Base-by-base conservation (phyloP, 2,888 invertebrate genomes). In the Dilophus febrilis region DNA sequence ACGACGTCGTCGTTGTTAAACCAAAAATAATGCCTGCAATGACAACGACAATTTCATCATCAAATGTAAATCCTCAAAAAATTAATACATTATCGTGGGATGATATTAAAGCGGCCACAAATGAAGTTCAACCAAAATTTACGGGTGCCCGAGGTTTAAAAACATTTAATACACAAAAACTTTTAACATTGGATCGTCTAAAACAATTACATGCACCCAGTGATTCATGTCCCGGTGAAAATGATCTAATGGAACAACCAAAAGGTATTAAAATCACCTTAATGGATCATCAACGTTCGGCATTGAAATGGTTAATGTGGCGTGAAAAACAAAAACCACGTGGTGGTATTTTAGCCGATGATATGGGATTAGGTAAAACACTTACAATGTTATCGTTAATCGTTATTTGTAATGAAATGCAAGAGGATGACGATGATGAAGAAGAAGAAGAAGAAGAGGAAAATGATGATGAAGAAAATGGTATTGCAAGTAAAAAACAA, bases 241-340 rank as follows among this genome's bases (percentile, higher is more conserved):
- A 69, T 42, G 62, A 68, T 10, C 54, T 64, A 19, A 31, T 31
- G 6, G 32, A 32, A n/a, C 32, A 32, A 16, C 84, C 85, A 0
- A 52, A 54, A 22, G 75, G 73, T 0, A 56, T 91, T 1, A 69
- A 64, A 51, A 67, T 83, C 0, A 45, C 61, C 8, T 64, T 94
- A 4, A 81, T 90, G 81, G 64, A 69, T 10, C 90, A 94, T 62
- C 94, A 94, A 59, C 68, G 72, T 46, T 77, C 82, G 51, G 94
- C 87, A 0, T 62, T 95, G 1, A 72, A 80, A 11, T 95, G 94
- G 92, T 65, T 95, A 51, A 53, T 68, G 16, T 94, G 91, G 90
- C 64, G 94, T 16, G 95, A 95, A 64, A 66, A 66, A n/a, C 84
- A 88, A 57, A 77, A 74, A 38, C 84, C 86, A 0, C 63, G 76